Evolutionary conservation across 2,113 vertebrate genomes (phyloP), one percentile per base, ranked within the genome.

Genomic region (Laticauda colubrina): DNA sequence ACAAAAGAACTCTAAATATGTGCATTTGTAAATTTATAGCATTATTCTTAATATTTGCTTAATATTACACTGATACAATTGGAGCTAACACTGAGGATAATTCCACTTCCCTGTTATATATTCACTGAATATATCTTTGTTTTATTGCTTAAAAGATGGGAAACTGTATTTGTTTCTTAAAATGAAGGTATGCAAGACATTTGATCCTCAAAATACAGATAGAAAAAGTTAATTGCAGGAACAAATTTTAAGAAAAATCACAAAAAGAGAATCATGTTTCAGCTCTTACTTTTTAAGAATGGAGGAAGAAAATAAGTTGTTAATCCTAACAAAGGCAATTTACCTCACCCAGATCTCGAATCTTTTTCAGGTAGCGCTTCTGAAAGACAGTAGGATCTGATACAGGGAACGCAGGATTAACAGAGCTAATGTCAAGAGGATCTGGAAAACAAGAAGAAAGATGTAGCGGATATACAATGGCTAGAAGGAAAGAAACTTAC

Each of bases 341-440:
- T 91, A 99, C 99, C 98, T 99, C 98, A 43, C 99, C 99, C 26
- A 99, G 96, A 88, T 98, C 98, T 29, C 98, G 96, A 85, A 98
- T 98, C 95, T 98, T 98, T 93, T 98, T 99, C 96, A 99, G 96
- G 95, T 99, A 98, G 0, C 99, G 98, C 95, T 99, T 99, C 89
- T 98, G 98, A 94, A 99, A 99, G 26, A 99, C 92, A 0, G 97
- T 99, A 8, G 98, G 98, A 93, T 99, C 98, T 0, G 97, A 94
- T 1, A 96, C 95, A 0, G 96, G 95, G 0, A 95, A 94, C 0
- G 97, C 95, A 0, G 98, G 97, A 45, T 96, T 98, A 94, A 98
- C 97, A 0, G 98, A 96, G 1, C 97, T 95, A 61, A 98, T 96
- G 0, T 98, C 98, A 0, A 96, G 20, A 0, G 98, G 98, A 96